A percentile compares a stretch with the other conserved stretches of the same genome.
Evolutionary conservation across 2,888 invertebrate genomes (phyloP).

Genomic region (Tenodera sinensis): DNA sequence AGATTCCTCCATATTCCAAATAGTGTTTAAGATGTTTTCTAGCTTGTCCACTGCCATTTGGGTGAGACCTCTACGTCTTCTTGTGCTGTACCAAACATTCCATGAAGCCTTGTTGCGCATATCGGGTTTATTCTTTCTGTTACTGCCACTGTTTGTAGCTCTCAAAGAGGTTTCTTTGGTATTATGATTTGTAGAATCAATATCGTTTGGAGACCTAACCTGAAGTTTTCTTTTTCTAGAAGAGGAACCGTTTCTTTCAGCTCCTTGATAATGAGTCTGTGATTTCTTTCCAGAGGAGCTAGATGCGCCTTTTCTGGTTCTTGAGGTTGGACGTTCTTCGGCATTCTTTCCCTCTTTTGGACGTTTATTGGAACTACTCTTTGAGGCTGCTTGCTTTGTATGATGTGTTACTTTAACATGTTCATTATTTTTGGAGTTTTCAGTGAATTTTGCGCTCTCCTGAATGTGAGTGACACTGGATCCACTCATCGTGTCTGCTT

Average conservation of each 20-base stretch:
- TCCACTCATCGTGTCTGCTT: not conserved
- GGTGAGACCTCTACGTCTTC: conserved; percentile 38
- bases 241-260: not conserved
- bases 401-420: not conserved
- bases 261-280: not conserved
- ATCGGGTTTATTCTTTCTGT: conserved; percentile 17
- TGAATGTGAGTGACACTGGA: not conserved
- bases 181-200: not conserved
- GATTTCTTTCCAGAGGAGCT: not conserved
- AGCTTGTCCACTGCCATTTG: conserved; percentile 38
- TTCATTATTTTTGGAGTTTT: not conserved
- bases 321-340: not conserved
- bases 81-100: conserved; percentile 41
- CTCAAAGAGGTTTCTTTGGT: conserved; percentile 25
- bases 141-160: conserved; percentile 5
- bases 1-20: conserved; percentile 41
- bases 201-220: not conserved
- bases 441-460: not conserved
- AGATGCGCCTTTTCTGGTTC: not conserved
- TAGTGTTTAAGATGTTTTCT: conserved; percentile 38
- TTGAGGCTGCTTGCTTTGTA: not conserved
- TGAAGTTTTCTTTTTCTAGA: conserved; percentile 1
- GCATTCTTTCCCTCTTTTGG: not conserved
- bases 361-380: not conserved
- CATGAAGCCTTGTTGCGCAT: conserved; percentile 37